Evolutionary conservation across 2,113 vertebrate species (phyloP).

Genomic region (Motacilla tschutschensis): DNA sequence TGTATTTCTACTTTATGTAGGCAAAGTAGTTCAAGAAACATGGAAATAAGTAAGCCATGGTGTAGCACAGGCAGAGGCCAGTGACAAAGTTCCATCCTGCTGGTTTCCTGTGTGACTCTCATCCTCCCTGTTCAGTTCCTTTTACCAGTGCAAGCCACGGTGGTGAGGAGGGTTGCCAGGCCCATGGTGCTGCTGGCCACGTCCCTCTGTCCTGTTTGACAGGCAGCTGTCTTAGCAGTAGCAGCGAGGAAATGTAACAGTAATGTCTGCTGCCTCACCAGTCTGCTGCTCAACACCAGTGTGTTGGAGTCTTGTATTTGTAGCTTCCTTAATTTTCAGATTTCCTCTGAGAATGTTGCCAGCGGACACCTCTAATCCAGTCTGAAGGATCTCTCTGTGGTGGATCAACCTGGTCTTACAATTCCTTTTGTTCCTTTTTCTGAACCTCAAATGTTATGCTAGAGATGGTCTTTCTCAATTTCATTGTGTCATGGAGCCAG

Average conservation of each 20-base stretch:
- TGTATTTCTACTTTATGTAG: too few relatives aligned
- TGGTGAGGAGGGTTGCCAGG: not conserved
- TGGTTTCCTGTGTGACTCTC: not conserved
- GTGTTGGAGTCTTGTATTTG: not conserved
- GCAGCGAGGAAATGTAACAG: not conserved
- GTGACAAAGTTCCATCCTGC: not conserved
- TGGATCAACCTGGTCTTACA: not conserved
- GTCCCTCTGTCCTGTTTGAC: not conserved
- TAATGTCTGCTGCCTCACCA: not conserved
- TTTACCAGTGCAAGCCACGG: not conserved
- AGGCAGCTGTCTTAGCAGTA: not conserved
- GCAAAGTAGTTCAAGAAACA: not conserved
- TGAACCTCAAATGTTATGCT: not conserved
- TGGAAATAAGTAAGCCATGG: not conserved
- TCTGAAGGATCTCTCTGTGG: not conserved
- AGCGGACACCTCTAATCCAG: not conserved
- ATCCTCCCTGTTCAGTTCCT: not conserved
- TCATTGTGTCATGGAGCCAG: not conserved
- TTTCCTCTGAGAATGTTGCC: not conserved
- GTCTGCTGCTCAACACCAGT: not conserved
- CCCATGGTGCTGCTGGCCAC: not conserved
- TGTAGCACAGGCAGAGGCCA: not conserved
- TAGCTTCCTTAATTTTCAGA: not conserved
- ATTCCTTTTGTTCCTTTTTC: not conserved
- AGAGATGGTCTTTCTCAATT: not conserved